Evolutionary conservation across 2,888 invertebrate species (phyloP), one percentile per base, ranked within the genome.

Genomic region (Gymnosoma rotundatum): DNA sequence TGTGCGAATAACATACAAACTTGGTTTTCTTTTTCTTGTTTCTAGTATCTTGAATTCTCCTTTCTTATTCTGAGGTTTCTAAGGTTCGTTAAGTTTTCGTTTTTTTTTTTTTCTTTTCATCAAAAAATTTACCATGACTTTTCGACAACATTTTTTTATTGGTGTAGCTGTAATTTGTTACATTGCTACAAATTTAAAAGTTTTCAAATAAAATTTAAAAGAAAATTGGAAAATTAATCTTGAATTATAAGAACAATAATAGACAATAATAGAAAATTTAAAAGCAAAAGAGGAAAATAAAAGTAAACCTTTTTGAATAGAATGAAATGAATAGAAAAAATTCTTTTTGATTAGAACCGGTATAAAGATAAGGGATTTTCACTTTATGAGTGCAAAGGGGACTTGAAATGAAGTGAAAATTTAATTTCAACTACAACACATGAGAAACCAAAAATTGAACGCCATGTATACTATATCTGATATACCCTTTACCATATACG

Each of bases 141-240:
- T 32, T 64, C 10, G 5, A 9, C 52, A n/a, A 18, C 52, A n/a
- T 38, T 12, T 42, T 42, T 0, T 50, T 9, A 4, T 20, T 36
- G 36, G 25, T 63, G 21, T 64, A 32, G 56, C 12, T 48, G 58
- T 54, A 66, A 36, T 32, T 60, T 54, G 52, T 16, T 67, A 52
- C 67, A 76, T 67, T 32, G 36, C 20, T 36, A 73, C 48, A 82
- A 82, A 73, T 78, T 73, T 63, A 74, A 78, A 83, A 83, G 83
- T 83, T 83, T 83, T 83, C 78, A 74, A 83, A 83, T 83, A 78
- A 83, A 83, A 83, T 73, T 78, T 67, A 69, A 73, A 78, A 78
- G 63, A 73, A 78, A 78, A 78, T 78, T 83, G 61, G 73, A 50
- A 83, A 78, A 83, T 78, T 83, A 69, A 78, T 67, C 73, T 78